phyloP scores from a whole-genome alignment of 2,113 vertebrate species.

The Notothenia coriiceps region DNA sequence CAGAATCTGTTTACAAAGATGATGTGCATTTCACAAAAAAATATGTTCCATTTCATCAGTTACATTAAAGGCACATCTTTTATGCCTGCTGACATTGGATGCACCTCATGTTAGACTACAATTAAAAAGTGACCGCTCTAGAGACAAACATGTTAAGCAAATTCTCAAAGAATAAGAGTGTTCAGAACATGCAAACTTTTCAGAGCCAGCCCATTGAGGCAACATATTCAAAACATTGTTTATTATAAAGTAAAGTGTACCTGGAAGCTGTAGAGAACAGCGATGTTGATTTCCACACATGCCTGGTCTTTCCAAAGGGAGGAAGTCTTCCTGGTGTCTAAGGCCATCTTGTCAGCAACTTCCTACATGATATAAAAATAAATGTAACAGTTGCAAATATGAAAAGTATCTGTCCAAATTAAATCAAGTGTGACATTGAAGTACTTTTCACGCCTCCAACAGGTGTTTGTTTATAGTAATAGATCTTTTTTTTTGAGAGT shows the following conservation, averaged over 20 bases:
- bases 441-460: neutral
- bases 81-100: neutral
- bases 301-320: slow-evolving; percentile 98
- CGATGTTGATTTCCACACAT: slow-evolving; percentile 97
- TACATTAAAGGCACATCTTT: neutral
- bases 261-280: slow-evolving; percentile 97
- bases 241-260: slow-evolving; percentile 66
- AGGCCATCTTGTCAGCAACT: slow-evolving; percentile 93
- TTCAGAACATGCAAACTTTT: neutral
- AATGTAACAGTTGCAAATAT: too few species aligned
- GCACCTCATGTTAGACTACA: neutral
- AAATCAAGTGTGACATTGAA: neutral
- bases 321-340: slow-evolving; percentile 96
- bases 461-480: neutral
- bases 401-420: neutral
- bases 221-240: neutral
- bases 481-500: neutral
- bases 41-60: neutral
- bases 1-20: too few species aligned
- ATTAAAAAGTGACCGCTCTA: neutral
- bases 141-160: neutral
- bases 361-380: slow-evolving; percentile 81
- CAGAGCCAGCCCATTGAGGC: neutral
- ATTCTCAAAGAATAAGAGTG: too few species aligned
- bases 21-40: neutral